phyloP scores from a whole-genome alignment of 2,888 invertebrate genomes.

The Pelosia muscerda region DNA sequence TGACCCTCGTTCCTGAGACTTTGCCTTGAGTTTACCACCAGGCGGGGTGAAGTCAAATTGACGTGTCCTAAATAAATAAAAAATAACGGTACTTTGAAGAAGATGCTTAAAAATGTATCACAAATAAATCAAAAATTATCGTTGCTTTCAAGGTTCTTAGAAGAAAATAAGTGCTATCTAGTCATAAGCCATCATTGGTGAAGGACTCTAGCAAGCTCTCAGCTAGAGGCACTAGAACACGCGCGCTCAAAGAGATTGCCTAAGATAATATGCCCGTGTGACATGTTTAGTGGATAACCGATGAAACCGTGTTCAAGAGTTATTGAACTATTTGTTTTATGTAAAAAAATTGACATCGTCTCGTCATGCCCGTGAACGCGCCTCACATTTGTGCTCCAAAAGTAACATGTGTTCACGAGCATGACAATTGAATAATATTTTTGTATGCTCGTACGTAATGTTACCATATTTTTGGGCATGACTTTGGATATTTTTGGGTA shows the following conservation, averaged over 20 bases:
- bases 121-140: neutral
- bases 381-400: neutral
- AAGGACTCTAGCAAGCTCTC: slow-evolving; percentile 22
- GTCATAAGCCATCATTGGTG: slow-evolving; percentile 22
- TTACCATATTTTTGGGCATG: too few relatives aligned
- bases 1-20: too few relatives aligned
- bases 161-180: slow-evolving; percentile 18
- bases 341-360: neutral
- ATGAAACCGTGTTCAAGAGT: slow-evolving; percentile 1
- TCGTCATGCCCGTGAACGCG: neutral
- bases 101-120: too few relatives aligned
- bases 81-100: too few relatives aligned
- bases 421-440: too few relatives aligned
- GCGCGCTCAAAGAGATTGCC: slow-evolving; percentile 43
- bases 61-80: too few relatives aligned
- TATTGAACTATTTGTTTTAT: neutral
- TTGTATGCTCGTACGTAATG: too few relatives aligned
- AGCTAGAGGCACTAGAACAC: slow-evolving; percentile 39
- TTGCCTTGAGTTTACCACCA: too few relatives aligned
- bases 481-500: too few relatives aligned
- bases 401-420: neutral
- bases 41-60: too few relatives aligned
- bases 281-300: slow-evolving; percentile 24
- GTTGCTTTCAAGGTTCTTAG: slow-evolving; percentile 8
- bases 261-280: slow-evolving; percentile 22